Conservation (phyloP, 2,888 invertebrate species). For the Drosophila vallismaia region DNA sequence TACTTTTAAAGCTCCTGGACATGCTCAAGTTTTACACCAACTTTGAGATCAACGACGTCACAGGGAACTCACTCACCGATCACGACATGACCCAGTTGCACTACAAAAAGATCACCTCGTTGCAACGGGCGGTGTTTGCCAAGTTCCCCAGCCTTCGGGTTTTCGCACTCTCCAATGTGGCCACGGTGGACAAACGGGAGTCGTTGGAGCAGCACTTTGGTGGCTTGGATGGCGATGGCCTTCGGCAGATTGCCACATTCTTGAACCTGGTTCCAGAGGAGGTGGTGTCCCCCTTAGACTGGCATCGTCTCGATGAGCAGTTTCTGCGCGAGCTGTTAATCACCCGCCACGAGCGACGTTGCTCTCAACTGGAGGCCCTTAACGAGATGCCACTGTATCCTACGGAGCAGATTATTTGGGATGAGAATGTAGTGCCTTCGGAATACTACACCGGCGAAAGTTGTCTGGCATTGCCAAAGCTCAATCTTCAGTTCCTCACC, state of each 20-base stretch:
- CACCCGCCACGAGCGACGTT: slow-evolving; percentile 92
- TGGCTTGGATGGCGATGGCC: slow-evolving; percentile 88
- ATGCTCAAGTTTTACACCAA: slow-evolving; percentile 98
- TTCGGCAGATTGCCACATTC: slow-evolving; percentile 94
- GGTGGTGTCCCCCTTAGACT: slow-evolving; percentile 86
- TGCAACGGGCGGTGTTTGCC: slow-evolving; percentile 97
- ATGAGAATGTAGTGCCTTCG: slow-evolving; percentile 98
- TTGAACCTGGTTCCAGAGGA: slow-evolving; percentile 94
- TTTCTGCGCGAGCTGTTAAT: slow-evolving; percentile 95
- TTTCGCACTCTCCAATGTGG: slow-evolving; percentile 97
- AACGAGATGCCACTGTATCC: slow-evolving; percentile 99
- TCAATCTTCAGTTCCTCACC: slow-evolving; percentile 99
- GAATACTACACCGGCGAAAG: slow-evolving; percentile 98
- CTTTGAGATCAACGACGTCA: slow-evolving; percentile 98
- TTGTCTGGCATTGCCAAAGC: slow-evolving; percentile 97
- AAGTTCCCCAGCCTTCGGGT: slow-evolving; percentile 93
- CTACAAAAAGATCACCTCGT: slow-evolving; percentile 94
- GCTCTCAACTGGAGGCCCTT: slow-evolving; percentile 96
- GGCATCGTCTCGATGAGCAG: slow-evolving; percentile 91
- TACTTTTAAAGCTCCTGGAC: slow-evolving; percentile 89
- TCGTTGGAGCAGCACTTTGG: slow-evolving; percentile 91
- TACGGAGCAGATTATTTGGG: slow-evolving; percentile 99
- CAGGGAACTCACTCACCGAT: slow-evolving; percentile 96
- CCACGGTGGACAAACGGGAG: slow-evolving; percentile 95
- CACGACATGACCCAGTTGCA: slow-evolving; percentile 97